Conservation (phyloP, 1,140 invertebrate species). For the Lanistes nyassanus region DNA sequence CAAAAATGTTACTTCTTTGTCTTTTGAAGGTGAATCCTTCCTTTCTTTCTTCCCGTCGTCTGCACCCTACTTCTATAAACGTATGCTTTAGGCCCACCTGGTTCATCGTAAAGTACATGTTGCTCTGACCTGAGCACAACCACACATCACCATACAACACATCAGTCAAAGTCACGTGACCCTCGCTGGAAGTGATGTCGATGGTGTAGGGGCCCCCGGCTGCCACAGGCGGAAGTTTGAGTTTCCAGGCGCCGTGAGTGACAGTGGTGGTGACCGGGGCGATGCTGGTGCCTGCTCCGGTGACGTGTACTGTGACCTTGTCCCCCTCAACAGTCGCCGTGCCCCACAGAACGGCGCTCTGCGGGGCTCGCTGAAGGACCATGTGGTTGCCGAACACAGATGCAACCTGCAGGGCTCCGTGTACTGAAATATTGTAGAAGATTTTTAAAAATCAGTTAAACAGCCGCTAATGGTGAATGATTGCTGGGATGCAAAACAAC, state of each 20-base stretch:
- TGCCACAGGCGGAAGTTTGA: constrained; percentile 26
- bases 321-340: constrained; percentile 35
- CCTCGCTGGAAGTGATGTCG: constrained; percentile 23
- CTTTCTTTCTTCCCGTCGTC: too few species aligned
- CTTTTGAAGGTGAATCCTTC: too few species aligned
- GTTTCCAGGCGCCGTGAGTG: constrained; percentile 26
- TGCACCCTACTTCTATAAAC: too few species aligned
- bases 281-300: neutral
- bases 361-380: constrained; percentile 51
- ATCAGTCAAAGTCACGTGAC: constrained; percentile 33
- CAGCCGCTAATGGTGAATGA: too few species aligned
- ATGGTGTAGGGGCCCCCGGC: constrained; percentile 35
- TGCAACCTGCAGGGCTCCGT: constrained; percentile 23
- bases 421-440: neutral
- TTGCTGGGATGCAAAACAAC: neutral
- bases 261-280: neutral
- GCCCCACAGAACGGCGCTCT: constrained; percentile 52
- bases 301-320: constrained; percentile 24
- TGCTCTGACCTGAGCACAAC: constrained; percentile 60
- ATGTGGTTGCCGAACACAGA: constrained; percentile 50
- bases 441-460: neutral
- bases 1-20: too few species aligned
- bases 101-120: constrained; percentile 51
- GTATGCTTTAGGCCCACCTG: constrained; percentile 23
- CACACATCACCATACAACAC: constrained; percentile 62